Conservation (phyloP, 2,888 invertebrate genomes). For the Nemotelus nigrinus region DNA sequence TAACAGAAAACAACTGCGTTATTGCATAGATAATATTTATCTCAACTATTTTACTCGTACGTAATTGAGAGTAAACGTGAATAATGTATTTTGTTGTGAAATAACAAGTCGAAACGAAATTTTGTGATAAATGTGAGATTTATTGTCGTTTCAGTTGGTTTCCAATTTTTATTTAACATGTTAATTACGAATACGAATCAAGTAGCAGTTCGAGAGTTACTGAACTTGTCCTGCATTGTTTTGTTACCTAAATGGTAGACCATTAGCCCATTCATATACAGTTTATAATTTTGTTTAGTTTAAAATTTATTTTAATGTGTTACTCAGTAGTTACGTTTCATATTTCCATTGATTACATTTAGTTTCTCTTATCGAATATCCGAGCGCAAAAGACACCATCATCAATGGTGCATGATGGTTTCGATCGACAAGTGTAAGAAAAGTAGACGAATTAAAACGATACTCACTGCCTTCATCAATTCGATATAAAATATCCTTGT, state of each 20-base stretch:
- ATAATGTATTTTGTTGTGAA: constrained; percentile 28
- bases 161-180: neutral
- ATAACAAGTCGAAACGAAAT: constrained; percentile 36
- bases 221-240: too few species aligned
- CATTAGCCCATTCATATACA: too few species aligned
- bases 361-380: constrained; percentile 17
- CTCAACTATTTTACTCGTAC: constrained; percentile 24
- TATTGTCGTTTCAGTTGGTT: constrained; percentile 8
- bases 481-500: too few species aligned
- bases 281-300: too few species aligned
- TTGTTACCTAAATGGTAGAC: too few species aligned
- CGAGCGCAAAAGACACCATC: constrained; percentile 40
- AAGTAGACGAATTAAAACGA: too few species aligned
- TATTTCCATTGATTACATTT: neutral
- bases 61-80: constrained; percentile 12
- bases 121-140: constrained; percentile 38
- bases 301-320: neutral
- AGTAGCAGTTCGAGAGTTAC: too few species aligned
- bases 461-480: too few species aligned
- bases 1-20: neutral
- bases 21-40: constrained; percentile 42
- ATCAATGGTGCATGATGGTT: constrained; percentile 17
- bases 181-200: neutral
- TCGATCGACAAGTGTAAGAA: too few species aligned
- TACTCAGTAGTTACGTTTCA: neutral